phyloP scores from a whole-genome alignment of 2,113 vertebrate genomes.

The Lontra canadensis region DNA sequence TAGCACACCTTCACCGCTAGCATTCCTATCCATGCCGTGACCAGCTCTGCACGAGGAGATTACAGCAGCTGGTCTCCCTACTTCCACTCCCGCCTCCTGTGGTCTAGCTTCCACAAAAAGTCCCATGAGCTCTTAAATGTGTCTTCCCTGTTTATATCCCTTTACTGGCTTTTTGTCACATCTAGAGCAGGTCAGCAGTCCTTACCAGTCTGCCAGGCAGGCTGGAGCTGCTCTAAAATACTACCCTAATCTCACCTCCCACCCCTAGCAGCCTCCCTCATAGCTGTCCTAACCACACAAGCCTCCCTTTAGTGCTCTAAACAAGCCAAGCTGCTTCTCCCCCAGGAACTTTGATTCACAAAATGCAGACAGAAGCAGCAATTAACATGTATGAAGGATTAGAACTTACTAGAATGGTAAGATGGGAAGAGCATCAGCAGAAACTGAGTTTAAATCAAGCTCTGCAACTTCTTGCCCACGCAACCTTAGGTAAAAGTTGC shows the following conservation, averaged over 20 bases:
- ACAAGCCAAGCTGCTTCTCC: not conserved
- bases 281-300: not conserved
- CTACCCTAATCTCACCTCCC: not conserved
- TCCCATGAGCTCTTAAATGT: not conserved
- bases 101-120: not conserved
- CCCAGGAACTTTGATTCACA: not conserved
- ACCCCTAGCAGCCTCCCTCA: not conserved
- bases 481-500: not conserved
- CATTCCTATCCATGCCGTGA: accelerated
- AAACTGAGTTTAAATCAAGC: not conserved
- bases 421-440: not conserved
- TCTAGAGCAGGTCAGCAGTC: not conserved
- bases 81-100: not conserved
- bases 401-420: not conserved
- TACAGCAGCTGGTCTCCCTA: not conserved
- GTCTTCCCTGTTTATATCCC: not conserved
- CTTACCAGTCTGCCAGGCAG: not conserved
- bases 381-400: not conserved
- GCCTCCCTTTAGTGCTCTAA: not conserved
- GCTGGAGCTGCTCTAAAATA: not conserved
- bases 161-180: not conserved
- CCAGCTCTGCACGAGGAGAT: not conserved
- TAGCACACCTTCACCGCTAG: no score
- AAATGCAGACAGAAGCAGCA: not conserved
- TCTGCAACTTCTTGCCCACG: not conserved